These are phyloP conservation scores for Battus philenor DNA, from an alignment of 1,140 invertebrate genomes.

Conservation along the genomic window DNA sequence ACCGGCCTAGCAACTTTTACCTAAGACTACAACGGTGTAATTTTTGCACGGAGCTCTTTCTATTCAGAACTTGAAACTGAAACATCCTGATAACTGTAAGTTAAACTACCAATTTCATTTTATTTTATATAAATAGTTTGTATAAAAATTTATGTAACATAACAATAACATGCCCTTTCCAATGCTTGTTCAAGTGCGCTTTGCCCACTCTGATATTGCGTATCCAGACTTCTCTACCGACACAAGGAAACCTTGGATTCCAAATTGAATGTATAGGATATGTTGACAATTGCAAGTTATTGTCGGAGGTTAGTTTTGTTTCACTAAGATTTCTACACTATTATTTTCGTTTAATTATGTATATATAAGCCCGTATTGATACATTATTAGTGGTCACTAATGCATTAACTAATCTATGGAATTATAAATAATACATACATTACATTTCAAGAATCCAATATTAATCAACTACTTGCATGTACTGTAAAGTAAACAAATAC, in stretches of 20 bases:
- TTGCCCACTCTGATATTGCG: constrained; percentile 92
- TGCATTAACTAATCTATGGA: no score
- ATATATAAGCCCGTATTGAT: no score
- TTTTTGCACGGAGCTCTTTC: constrained; percentile 72
- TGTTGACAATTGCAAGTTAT: constrained; percentile 82
- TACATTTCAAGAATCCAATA: no score
- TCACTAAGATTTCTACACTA: no score
- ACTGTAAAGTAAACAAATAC: no score
- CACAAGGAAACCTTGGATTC: constrained; percentile 80
- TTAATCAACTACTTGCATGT: no score
- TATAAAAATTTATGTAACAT: constrained; percentile 57
- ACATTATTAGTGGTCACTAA: no score
- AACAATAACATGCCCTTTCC: constrained; percentile 69
- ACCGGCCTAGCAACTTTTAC: constrained; percentile 51
- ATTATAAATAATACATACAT: no score
- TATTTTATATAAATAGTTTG: constrained; percentile 19
- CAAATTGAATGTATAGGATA: constrained; percentile 70
- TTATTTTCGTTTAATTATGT: no score
- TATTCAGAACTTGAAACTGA: constrained; percentile 73
- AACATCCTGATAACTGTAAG: constrained; percentile 76
- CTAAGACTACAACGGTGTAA: constrained; percentile 61
- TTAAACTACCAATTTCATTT: constrained; percentile 17
- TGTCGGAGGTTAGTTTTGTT: constrained; percentile 79
- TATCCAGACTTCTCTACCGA: constrained; percentile 93
- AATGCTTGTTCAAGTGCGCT: constrained; percentile 84